Evolutionary conservation across 2,797 vertebrate species (phyloP), one percentile per base, ranked within the genome.

Genomic region (Siniperca scherzeri): DNA sequence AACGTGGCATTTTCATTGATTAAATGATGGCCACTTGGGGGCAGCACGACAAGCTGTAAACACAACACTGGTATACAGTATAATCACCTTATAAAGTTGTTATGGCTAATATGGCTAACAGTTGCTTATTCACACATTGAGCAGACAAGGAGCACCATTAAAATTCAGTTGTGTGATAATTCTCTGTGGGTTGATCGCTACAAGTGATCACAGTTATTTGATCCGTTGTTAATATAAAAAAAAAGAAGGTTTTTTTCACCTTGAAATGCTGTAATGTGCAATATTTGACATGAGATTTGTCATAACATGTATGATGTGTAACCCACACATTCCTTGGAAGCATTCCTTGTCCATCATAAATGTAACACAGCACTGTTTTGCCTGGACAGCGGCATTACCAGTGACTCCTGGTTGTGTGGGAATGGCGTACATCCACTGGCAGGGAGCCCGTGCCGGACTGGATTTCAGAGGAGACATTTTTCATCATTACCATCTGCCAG

Each of bases 401-500:
- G 17, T 73, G 84, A 75, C 77, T 86, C 77, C 80, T 61, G 78
- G 65, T 78, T 65, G 65, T 88, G 82, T 87, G 87, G 88, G 90
- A 92, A 87, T 78, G 68, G 81, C 27, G 69, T 59, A 61, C 83
- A 72, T 83, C 77, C 76, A 62, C 70, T 90, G 91, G 89, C 91
- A 57, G 67, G 27, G 78, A 77, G 88, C 87, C 88, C 0, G 30
- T n/a, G 76, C 62, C 25, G 21, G 77, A 89, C 89, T 86, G 82
- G 80, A 82, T 90, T 88, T 72, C 91, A 89, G 78, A 83, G 60
- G 74, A 83, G 73, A 83, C 89, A 84, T 92, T 92, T 90, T 87
- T 93, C 83, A 89, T 92, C 88, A 86, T 91, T 89, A 93, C 78
- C 80, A 81, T 90, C 87, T 89, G 85, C 79, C 81, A 55, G 77